Conservation (phyloP, 2,113 vertebrate species). For the Sebastes fasciatus region DNA sequence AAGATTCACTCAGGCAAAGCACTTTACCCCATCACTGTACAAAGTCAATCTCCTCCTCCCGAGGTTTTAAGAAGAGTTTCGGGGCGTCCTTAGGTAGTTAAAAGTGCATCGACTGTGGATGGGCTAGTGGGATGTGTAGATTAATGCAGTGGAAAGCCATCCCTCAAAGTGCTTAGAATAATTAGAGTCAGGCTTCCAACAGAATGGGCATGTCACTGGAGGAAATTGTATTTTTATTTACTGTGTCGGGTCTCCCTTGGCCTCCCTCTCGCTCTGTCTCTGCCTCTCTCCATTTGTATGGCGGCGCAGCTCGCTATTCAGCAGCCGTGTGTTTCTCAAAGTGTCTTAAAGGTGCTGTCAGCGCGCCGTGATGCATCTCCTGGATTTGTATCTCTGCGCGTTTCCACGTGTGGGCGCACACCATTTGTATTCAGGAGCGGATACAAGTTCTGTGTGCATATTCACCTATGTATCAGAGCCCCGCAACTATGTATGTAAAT, state of each 20-base stretch:
- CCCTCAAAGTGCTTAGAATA: conserved; percentile 76
- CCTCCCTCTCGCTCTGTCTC: conserved; percentile 72
- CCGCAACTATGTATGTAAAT: conserved; percentile 38
- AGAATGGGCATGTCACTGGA: conserved; percentile 80
- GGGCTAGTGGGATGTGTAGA: conserved; percentile 75
- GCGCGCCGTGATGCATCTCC: conserved; percentile 72
- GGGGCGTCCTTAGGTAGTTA: conserved; percentile 75
- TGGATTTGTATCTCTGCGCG: conserved; percentile 65
- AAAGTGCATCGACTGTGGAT: conserved; percentile 74
- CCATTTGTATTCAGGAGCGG: conserved; percentile 64
- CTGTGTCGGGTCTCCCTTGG: conserved; percentile 73
- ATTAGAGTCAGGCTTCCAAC: conserved; percentile 79
- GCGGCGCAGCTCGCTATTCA: conserved; percentile 50
- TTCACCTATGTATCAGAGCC: conserved; percentile 25
- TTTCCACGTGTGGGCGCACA: conserved; percentile 68
- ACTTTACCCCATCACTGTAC: conserved; percentile 61
- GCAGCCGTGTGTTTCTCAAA: conserved; percentile 67
- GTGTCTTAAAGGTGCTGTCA: conserved; percentile 81
- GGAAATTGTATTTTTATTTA: conserved; percentile 85
- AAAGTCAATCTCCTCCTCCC: conserved; percentile 68
- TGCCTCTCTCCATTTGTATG: conserved; percentile 74
- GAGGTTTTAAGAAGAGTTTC: conserved; percentile 65
- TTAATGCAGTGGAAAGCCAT: conserved; percentile 78
- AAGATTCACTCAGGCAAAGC: conserved; percentile 63
- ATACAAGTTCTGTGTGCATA: conserved; percentile 49